phyloP scores from a whole-genome alignment of 1,140 invertebrate genomes.

The Sinella curviseta region DNA sequence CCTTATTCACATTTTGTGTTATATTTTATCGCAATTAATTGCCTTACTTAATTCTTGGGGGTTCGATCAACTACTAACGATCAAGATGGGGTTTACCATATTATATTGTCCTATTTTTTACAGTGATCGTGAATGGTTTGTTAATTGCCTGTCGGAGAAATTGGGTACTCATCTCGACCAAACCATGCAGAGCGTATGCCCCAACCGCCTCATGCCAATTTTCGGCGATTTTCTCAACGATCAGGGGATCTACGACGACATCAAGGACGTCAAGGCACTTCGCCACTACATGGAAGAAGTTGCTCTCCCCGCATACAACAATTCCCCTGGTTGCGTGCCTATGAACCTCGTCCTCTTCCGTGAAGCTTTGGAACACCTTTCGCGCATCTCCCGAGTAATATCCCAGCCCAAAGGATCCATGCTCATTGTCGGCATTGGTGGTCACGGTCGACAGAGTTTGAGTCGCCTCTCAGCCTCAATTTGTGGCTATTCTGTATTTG shows the following conservation, averaged over 20 bases:
- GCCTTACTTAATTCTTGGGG: no score
- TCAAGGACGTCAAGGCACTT: conserved; percentile 64
- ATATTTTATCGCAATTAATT: no score
- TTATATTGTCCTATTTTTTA: no score
- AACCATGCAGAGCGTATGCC: conserved; percentile 77
- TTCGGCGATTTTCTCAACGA: conserved; percentile 78
- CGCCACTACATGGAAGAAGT: conserved; percentile 64
- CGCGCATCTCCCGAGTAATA: conserved; percentile 75
- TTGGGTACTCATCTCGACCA: conserved; percentile 73
- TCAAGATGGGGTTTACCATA: conserved; percentile 56
- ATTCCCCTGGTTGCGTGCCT: conserved; percentile 68
- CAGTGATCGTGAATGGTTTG: conserved; percentile 75
- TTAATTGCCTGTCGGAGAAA: conserved; percentile 68
- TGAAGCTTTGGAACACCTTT: conserved; percentile 81
- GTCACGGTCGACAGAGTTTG: conserved; percentile 80
- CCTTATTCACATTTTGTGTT: no score
- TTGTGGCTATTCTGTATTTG: conserved; percentile 72
- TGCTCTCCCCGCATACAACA: conserved; percentile 77
- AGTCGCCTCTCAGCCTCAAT: conserved; percentile 74
- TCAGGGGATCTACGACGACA: conserved; percentile 74
- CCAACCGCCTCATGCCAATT: conserved; percentile 69
- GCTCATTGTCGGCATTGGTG: conserved; percentile 79
- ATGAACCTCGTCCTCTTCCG: conserved; percentile 74
- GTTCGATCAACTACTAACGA: no score
- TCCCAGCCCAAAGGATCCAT: conserved; percentile 79